These are phyloP conservation scores for Anabacerthia variegaticeps DNA, from an alignment of 2,797 vertebrate species.

Conservation along the genomic window DNA sequence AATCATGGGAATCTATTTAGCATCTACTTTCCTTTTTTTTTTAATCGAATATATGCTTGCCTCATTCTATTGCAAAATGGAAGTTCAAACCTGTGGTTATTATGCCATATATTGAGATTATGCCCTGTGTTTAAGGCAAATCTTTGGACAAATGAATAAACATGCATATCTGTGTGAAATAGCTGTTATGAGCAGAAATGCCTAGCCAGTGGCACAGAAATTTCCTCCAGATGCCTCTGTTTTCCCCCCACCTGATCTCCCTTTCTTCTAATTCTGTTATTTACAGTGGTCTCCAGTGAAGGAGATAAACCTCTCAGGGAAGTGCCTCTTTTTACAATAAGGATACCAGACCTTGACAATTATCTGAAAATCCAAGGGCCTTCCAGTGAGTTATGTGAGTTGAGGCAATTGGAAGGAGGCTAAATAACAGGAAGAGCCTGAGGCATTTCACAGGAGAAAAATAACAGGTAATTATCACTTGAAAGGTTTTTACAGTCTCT, in stretches of 20 bases:
- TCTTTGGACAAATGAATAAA: not conserved
- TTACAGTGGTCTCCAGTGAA: not conserved
- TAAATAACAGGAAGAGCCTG: not conserved
- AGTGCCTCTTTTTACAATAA: not conserved
- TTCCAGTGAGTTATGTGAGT: not conserved
- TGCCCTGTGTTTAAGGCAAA: not conserved
- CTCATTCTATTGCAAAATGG: not conserved
- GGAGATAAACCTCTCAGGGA: not conserved
- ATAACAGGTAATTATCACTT: slow-evolving; percentile 39
- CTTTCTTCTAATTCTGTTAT: not conserved
- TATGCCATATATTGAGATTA: not conserved
- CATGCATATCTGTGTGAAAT: not conserved
- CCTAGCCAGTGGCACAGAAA: slow-evolving; percentile 47
- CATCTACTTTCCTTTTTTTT: not conserved
- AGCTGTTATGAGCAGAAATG: slow-evolving; percentile 25
- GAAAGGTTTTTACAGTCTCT: slow-evolving; percentile 12
- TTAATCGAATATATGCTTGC: not conserved
- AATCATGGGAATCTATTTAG: not conserved
- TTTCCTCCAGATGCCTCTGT: slow-evolving; percentile 40
- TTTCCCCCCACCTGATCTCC: slow-evolving; percentile 3
- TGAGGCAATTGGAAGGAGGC: not conserved
- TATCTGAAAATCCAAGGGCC: not conserved
- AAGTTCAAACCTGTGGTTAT: not conserved
- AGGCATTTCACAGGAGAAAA: not conserved
- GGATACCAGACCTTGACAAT: not conserved